Evolutionary conservation across 2,888 invertebrate species (phyloP).

Genomic region (Malacosoma neustria): DNA sequence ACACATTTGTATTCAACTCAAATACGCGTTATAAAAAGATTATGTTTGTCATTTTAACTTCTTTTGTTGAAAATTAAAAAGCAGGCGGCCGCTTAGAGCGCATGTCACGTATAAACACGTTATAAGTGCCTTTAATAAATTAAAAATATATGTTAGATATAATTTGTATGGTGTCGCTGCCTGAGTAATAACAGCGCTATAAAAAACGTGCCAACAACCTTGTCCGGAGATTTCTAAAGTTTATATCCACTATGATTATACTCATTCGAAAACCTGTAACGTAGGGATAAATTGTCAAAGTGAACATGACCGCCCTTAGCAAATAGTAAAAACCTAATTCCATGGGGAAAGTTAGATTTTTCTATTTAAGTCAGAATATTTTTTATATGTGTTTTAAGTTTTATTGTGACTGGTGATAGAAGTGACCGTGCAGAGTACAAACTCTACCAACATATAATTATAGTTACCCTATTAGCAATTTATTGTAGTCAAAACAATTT

Average conservation of each 20-base stretch:
- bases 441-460: no score
- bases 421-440: no score
- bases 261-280: background rate
- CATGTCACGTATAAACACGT: slow-evolving; percentile 60
- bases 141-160: slow-evolving; percentile 41
- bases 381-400: no score
- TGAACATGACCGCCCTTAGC: no score
- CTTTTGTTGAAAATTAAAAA: slow-evolving; percentile 63
- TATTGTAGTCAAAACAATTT: no score
- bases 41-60: slow-evolving; percentile 59
- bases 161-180: slow-evolving; percentile 23
- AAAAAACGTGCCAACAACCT: slow-evolving; percentile 26
- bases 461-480: no score
- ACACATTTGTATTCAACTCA: slow-evolving; percentile 61
- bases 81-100: slow-evolving; percentile 46
- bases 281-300: background rate
- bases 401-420: no score
- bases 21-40: slow-evolving; percentile 58
- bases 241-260: background rate
- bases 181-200: background rate
- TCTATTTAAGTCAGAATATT: no score
- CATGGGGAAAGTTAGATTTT: no score
- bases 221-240: slow-evolving; percentile 11
- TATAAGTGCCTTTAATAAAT: slow-evolving; percentile 62
- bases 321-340: no score